A percentile compares a stretch with the other conserved stretches of the same genome.
phyloP scores from a whole-genome alignment of 2,113 vertebrate species.

The Pseudopipra pipra region DNA sequence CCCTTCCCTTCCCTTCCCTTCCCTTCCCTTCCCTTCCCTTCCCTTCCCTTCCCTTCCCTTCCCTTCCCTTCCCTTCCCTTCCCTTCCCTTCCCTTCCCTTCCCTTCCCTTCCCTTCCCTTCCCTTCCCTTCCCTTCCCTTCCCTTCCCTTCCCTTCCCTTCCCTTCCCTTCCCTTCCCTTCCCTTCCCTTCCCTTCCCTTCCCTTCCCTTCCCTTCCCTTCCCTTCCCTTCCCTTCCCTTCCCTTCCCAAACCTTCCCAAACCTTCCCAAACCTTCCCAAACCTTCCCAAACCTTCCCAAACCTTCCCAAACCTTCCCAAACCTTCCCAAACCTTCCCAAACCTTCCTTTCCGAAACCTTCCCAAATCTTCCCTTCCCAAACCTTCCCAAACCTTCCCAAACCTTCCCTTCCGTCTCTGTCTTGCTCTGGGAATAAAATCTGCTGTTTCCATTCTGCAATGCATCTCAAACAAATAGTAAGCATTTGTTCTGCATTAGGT shows the following conservation, averaged over 20 bases:
- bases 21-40: neutral
- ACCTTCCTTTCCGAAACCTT: too few relatives aligned
- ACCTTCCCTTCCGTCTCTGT: neutral
- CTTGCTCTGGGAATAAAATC: neutral
- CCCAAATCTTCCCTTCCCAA: too few relatives aligned
- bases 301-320: too few relatives aligned
- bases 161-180: neutral
- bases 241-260: neutral
- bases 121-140: neutral
- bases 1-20: neutral
- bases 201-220: too few relatives aligned
- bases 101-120: fast-evolving
- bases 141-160: fast-evolving
- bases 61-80: neutral
- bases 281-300: neutral
- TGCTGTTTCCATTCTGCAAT: neutral
- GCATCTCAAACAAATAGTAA: neutral
- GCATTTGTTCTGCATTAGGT: neutral
- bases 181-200: too few relatives aligned
- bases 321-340: neutral
- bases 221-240: neutral
- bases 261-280: too few relatives aligned
- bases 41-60: neutral
- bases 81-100: neutral
- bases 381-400: neutral